These are phyloP conservation scores for Muscicapa adusta DNA, from an alignment of 2,113 vertebrate genomes.

Conservation along the genomic window DNA sequence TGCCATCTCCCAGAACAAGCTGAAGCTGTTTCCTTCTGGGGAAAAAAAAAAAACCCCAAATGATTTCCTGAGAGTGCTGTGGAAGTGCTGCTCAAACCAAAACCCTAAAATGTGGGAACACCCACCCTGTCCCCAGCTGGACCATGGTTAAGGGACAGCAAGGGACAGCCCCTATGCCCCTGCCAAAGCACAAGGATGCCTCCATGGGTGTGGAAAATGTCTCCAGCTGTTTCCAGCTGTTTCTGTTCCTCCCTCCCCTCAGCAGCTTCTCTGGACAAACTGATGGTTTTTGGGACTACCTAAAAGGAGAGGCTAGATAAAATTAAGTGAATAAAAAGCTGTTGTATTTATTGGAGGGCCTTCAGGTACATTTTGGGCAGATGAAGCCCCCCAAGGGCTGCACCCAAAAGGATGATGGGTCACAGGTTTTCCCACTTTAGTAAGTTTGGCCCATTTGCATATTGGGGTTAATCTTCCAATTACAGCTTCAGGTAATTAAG, in stretches of 20 bases:
- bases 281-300: not conserved
- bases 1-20: not conserved
- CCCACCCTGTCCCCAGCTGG: not conserved
- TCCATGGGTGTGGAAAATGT: not conserved
- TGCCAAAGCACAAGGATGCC: not conserved
- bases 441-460: not conserved
- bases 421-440: not conserved
- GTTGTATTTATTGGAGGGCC: fast-evolving
- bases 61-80: not conserved
- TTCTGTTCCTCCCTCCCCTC: not conserved
- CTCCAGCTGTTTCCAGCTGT: not conserved
- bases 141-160: fast-evolving
- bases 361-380: not conserved
- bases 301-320: not conserved
- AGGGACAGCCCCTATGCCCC: not conserved
- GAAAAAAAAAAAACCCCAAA: no score
- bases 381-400: not conserved
- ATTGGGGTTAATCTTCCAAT: not conserved
- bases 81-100: not conserved
- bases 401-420: not conserved
- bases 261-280: not conserved
- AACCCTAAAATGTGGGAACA: not conserved
- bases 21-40: not conserved
- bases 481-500: not conserved
- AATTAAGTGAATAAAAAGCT: not conserved